Evolutionary conservation across 1,140 invertebrate species (phyloP).

Genomic region (Diploscapter pachys): DNA sequence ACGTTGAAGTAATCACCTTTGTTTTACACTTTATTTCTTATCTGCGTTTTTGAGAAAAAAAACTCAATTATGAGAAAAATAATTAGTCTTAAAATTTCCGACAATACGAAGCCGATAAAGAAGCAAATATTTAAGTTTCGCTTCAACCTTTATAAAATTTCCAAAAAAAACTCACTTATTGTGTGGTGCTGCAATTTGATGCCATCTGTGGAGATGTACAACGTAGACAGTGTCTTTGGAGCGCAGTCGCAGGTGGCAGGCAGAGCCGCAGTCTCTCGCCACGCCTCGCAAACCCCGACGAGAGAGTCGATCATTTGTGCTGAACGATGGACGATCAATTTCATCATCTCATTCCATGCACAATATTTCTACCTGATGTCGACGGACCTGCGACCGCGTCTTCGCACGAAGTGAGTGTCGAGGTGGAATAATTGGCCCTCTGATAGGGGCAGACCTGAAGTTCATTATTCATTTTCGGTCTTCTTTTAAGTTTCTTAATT

Average conservation of each 20-base stretch:
- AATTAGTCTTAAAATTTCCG: too few relatives aligned
- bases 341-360: too few relatives aligned
- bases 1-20: too few relatives aligned
- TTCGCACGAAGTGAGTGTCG: conserved; percentile 20
- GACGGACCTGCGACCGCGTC: conserved; percentile 9
- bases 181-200: conserved; percentile 29
- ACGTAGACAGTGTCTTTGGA: conserved; percentile 24
- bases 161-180: conserved; percentile 26
- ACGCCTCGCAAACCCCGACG: conserved; percentile 34
- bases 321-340: too few relatives aligned
- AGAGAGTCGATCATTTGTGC: neutral
- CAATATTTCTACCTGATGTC: too few relatives aligned
- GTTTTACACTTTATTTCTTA: too few relatives aligned
- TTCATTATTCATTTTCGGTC: neutral
- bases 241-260: conserved; percentile 41
- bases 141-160: neutral
- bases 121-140: neutral
- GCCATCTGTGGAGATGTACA: conserved; percentile 35
- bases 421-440: conserved; percentile 26
- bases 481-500: too few relatives aligned
- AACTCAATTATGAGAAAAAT: too few relatives aligned
- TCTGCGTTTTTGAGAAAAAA: too few relatives aligned
- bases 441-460: conserved; percentile 9
- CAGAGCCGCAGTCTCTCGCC: conserved; percentile 42
- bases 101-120: neutral